These are phyloP conservation scores for Gracilinanus agilis DNA, from an alignment of 2,113 vertebrate genomes.

Conservation along the genomic window DNA sequence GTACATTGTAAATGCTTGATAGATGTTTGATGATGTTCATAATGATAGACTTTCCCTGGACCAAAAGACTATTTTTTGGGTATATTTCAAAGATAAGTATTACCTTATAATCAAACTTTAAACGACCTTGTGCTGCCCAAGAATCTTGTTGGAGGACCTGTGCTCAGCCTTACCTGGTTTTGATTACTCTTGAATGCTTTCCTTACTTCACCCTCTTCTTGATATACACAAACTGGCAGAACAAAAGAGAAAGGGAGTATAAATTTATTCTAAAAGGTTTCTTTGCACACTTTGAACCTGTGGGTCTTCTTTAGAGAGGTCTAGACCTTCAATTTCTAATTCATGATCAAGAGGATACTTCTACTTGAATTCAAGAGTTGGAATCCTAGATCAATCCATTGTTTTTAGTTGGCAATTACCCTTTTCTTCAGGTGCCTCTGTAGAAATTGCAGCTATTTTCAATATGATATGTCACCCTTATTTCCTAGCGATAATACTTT, in stretches of 20 bases:
- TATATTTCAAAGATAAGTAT: neutral
- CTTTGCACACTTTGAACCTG: neutral
- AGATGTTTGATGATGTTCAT: neutral
- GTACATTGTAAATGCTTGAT: neutral
- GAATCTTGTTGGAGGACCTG: neutral
- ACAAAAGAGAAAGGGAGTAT: neutral
- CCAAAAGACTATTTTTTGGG: neutral
- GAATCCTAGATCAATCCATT: neutral
- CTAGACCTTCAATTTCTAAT: neutral
- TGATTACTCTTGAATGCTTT: neutral
- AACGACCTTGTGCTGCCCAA: neutral
- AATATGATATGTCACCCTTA: neutral
- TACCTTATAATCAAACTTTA: neutral
- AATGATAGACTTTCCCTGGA: neutral
- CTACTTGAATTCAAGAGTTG: neutral
- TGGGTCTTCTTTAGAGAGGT: neutral
- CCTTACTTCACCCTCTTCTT: neutral
- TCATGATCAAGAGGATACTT: neutral
- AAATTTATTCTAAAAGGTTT: neutral
- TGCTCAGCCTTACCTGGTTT: neutral
- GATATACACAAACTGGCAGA: neutral
- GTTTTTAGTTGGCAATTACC: neutral
- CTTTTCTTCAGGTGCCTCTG: neutral
- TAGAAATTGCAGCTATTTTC: constrained; percentile 9
- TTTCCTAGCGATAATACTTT: neutral